phyloP scores from a whole-genome alignment of 2,888 invertebrate genomes.

The Lasioglossum villosulum region DNA sequence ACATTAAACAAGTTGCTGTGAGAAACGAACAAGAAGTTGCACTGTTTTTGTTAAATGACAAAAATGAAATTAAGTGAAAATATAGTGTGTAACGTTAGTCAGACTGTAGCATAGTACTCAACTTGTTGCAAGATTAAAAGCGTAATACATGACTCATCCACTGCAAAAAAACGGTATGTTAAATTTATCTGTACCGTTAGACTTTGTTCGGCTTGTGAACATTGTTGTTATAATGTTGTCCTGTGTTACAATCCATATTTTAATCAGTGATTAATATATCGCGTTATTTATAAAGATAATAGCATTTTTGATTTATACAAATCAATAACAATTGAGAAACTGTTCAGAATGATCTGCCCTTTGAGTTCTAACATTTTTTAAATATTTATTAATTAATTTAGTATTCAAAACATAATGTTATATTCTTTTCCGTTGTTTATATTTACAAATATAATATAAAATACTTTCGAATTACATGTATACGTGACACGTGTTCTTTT shows the following conservation, averaged over 20 bases:
- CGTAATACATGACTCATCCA: slow-evolving; percentile 53
- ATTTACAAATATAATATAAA: background rate
- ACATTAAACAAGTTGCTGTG: background rate
- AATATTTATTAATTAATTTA: background rate
- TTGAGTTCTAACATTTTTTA: background rate
- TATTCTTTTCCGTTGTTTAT: background rate
- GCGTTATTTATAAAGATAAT: background rate
- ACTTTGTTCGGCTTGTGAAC: background rate
- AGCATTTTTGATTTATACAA: background rate
- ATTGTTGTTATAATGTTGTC: background rate
- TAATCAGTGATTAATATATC: background rate
- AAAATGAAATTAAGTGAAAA: background rate
- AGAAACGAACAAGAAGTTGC: background rate
- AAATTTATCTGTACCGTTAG: background rate
- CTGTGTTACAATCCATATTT: background rate
- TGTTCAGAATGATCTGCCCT: background rate
- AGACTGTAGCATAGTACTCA: slow-evolving; percentile 48
- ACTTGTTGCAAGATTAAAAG: slow-evolving; percentile 55
- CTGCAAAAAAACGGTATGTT: slow-evolving; percentile 43
- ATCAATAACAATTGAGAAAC: background rate
- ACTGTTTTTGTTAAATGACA: background rate
- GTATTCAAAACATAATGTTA: background rate
- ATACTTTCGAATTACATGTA: too few species aligned
- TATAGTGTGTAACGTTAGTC: background rate
- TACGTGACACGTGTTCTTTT: too few species aligned